These are phyloP conservation scores for Alaudala cheleensis DNA, from an alignment of 2,113 vertebrate species.

Conservation along the genomic window DNA sequence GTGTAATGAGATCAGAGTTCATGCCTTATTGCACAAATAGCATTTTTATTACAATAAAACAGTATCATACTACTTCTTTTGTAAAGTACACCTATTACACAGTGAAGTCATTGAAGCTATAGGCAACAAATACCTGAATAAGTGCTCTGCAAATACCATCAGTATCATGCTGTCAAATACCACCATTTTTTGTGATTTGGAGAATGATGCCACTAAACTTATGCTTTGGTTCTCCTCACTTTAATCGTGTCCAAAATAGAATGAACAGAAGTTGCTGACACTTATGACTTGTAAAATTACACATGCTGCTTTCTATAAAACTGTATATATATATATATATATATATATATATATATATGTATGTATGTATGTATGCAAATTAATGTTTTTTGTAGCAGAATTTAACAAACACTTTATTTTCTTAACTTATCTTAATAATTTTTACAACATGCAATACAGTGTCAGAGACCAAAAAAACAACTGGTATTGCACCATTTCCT, in stretches of 20 bases:
- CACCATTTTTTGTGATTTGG: background rate
- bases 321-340: too few relatives aligned
- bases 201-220: background rate
- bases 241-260: background rate
- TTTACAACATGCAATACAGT: background rate
- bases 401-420: background rate
- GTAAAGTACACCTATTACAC: background rate
- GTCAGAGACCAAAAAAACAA: background rate
- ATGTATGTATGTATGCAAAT: background rate
- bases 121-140: background rate
- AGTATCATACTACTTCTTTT: background rate
- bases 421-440: background rate
- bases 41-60: background rate
- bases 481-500: background rate
- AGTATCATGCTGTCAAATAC: background rate
- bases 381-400: background rate
- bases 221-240: background rate
- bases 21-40: slow-evolving; percentile 22
- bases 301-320: background rate
- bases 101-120: background rate
- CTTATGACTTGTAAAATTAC: background rate
- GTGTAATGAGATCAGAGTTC: background rate
- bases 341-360: too few relatives aligned
- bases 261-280: background rate
- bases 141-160: background rate